Conservation (phyloP, 1,140 invertebrate genomes). For the Anadara kagoshimensis region DNA sequence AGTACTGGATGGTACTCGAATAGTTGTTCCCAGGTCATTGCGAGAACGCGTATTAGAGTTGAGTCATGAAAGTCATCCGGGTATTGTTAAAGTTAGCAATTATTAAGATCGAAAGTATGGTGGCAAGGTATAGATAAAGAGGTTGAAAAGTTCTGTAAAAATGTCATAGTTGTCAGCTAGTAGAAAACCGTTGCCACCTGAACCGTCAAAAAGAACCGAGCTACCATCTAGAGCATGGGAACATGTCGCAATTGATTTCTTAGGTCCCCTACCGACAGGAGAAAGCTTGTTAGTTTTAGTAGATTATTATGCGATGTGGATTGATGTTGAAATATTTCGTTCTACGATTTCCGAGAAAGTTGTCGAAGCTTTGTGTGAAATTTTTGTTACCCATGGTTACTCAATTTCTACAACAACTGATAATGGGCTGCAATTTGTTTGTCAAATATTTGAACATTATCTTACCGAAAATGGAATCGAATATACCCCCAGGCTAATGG, state of each 20-base stretch:
- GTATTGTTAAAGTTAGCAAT: constrained; percentile 6
- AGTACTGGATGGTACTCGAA: constrained; percentile 35
- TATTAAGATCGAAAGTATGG: constrained; percentile 5
- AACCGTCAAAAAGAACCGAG: constrained; percentile 27
- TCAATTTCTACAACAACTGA: constrained; percentile 7
- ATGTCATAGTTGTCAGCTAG: constrained; percentile 4
- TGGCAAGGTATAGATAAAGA: constrained; percentile 9
- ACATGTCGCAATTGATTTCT: constrained; percentile 39
- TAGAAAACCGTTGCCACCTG: constrained; percentile 19
- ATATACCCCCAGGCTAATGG: constrained; percentile 45
- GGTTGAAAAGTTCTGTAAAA: constrained; percentile 7
- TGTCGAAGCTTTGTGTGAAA: not conserved
- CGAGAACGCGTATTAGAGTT: constrained; percentile 8
- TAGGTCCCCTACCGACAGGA: constrained; percentile 37
- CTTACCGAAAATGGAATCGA: constrained; percentile 23
- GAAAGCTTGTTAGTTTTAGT: constrained; percentile 35
- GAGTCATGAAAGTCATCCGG: constrained; percentile 12
- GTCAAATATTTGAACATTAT: not conserved
- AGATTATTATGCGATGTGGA: constrained; percentile 48
- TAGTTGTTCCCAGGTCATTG: constrained; percentile 24
- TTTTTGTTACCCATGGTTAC: constrained; percentile 3
- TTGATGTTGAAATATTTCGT: constrained; percentile 24
- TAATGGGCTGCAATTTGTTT: constrained; percentile 25
- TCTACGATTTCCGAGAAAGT: constrained; percentile 26
- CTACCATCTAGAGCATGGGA: constrained; percentile 34